A percentile compares a stretch with the other conserved stretches of the same genome.
Evolutionary conservation across 2,113 vertebrate genomes (phyloP).

Genomic region (Rhombomys opimus): DNA sequence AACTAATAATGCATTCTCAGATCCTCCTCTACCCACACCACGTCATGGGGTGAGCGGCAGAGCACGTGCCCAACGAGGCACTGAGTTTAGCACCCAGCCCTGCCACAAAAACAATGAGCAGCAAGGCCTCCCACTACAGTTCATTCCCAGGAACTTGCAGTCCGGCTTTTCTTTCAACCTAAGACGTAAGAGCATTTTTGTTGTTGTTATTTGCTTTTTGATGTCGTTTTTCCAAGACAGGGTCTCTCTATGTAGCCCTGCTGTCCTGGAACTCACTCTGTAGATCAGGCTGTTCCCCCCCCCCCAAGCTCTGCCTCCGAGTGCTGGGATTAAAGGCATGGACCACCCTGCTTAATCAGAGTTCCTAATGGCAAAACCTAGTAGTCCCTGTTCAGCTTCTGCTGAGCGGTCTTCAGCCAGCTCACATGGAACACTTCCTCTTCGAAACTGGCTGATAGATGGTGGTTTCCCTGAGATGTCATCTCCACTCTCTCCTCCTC

Average conservation of each 20-base stretch:
- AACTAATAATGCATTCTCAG: neutral
- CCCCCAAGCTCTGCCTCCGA: neutral
- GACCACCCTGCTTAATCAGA: neutral
- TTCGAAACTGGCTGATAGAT: neutral
- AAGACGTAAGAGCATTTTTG: neutral
- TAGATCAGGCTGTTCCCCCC: neutral
- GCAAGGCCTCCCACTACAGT: too few relatives aligned
- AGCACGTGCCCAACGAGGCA: neutral
- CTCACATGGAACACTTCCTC: neutral
- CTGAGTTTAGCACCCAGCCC: neutral
- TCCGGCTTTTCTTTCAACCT: neutral
- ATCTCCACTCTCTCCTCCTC: neutral
- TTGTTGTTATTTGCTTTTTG: neutral
- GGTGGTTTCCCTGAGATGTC: neutral
- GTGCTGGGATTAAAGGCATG: neutral
- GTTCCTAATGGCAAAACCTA: neutral
- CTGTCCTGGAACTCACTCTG: neutral
- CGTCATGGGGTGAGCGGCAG: neutral
- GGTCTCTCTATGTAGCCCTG: neutral
- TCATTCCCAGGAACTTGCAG: neutral
- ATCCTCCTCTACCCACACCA: neutral
- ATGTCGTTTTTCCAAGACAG: neutral
- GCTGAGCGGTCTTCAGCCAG: neutral
- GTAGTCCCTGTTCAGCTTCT: neutral
- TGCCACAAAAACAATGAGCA: neutral